Percentiles rank a stretch among this genome's conserved stretches.
Evolutionary conservation across 1,140 invertebrate genomes (phyloP).

Genomic region (Eupristina koningsbergeri): DNA sequence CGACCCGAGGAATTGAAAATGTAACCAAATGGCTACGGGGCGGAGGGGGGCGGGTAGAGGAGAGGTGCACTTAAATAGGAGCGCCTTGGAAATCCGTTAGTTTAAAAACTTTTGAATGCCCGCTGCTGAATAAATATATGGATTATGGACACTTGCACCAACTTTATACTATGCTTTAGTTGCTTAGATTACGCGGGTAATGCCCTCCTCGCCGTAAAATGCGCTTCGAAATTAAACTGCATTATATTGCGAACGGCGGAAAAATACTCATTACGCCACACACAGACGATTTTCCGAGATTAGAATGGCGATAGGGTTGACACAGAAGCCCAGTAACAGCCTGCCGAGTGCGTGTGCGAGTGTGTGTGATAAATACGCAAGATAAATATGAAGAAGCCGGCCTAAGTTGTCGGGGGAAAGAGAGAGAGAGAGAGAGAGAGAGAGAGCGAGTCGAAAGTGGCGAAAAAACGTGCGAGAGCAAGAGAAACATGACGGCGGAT

Average conservation of each 20-base stretch:
- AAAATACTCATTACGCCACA: not conserved
- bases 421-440: too few species aligned
- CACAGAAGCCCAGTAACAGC: not conserved
- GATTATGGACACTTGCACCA: not conserved
- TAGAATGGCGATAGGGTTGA: not conserved
- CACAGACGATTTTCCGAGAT: not conserved
- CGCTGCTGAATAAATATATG: too few species aligned
- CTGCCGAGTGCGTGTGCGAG: too few species aligned
- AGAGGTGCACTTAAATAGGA: not conserved
- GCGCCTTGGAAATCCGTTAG: not conserved
- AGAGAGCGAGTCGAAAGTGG: too few species aligned
- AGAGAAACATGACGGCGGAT: too few species aligned
- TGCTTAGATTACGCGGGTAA: not conserved
- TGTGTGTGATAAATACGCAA: too few species aligned
- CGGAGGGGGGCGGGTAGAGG: too few species aligned
- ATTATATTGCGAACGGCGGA: not conserved
- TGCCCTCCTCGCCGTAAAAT: not conserved
- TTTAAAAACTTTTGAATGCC: not conserved
- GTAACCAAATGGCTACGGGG: too few species aligned
- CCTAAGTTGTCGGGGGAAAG: not conserved
- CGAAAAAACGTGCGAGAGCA: too few species aligned
- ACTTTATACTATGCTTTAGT: not conserved
- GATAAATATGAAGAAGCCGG: not conserved
- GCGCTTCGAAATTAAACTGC: not conserved
- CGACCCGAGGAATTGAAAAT: constrained; percentile 11